Evolutionary conservation across 2,888 invertebrate species (phyloP), one percentile per base, ranked within the genome.

Genomic region (Cephus pygmeus): DNA sequence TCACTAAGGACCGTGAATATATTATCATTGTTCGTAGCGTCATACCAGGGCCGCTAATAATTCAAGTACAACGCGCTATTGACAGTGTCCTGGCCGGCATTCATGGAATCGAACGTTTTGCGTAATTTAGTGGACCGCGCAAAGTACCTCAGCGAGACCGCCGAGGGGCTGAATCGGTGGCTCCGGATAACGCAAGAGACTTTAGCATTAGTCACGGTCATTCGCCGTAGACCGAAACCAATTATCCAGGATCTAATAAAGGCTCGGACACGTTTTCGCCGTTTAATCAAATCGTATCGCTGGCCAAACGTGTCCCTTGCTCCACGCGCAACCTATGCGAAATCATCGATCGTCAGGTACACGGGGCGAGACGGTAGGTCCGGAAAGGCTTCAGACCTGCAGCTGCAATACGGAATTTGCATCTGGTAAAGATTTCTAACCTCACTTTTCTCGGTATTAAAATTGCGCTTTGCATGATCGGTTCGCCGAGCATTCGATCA

Each of bases 41-140:
- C 81, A 82, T 85, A 86, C 86, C 88, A 79, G 88, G 86, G 85
- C 87, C 80, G 81, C 81, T 80, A 82, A 82, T 83, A 85, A 85
- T 88, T 88, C 90, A 89, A 90, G 89, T 87, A 87, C 88, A 31
- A 75, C 71, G 75, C 79, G 86, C 86, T 86, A 87, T 88, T 85
- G 86, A 87, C 87, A 85, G 79, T 85, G 81, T 81, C 79, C 71
- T 73, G 73, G 73, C 30, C 73, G 79, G 73, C 40, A 71, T 36
- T 35, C 33, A 69, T 33, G 23, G 69, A 34, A 74, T 34, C 31
- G 56, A 76, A 30, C 71, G 75, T 76, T 78, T 78, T 78, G 78
- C 78, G 78, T 76, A 78, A 78, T 36, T 69, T 69, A 71, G 71
- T 71, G 71, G 71, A 71, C 71, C 71, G 71, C 71, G 31, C 71